A percentile compares a stretch with the other conserved stretches of the same genome.
Evolutionary conservation across 2,797 vertebrate species (phyloP).

Genomic region (Pseudochirops cupreus): DNA sequence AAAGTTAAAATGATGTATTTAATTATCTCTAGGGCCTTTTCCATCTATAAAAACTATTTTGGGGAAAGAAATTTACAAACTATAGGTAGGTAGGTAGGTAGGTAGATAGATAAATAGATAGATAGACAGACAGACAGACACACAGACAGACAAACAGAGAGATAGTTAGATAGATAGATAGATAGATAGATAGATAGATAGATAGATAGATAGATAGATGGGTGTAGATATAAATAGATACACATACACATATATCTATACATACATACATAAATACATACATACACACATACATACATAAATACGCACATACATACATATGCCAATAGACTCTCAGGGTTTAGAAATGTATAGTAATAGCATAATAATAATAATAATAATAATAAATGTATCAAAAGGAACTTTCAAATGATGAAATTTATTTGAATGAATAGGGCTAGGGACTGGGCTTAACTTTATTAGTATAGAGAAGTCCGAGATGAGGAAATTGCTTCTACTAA

Average conservation of each 20-base stretch:
- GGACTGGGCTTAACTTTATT: background rate
- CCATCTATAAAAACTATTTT: background rate
- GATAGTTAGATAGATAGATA: no score
- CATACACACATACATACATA: no score
- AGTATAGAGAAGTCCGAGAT: background rate
- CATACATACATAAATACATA: no score
- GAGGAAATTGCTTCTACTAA: background rate
- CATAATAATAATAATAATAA: background rate
- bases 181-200: no score
- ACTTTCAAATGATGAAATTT: background rate
- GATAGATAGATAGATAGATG: no score
- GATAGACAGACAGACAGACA: no score
- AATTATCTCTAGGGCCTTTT: background rate
- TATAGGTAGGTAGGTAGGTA: no score
- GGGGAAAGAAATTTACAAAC: background rate
- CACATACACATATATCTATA: no score
- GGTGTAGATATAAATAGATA: no score
- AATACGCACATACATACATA: no score
- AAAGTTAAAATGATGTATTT: background rate
- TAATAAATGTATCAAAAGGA: background rate
- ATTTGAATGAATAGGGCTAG: background rate
- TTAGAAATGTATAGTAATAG: background rate
- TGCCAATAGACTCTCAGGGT: background rate
- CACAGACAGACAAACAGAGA: no score
- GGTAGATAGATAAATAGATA: no score